A percentile compares a stretch with the other conserved stretches of the same genome.
Evolutionary conservation across 2,888 invertebrate species (phyloP).

Genomic region (Hypselothyrea guttata): DNA sequence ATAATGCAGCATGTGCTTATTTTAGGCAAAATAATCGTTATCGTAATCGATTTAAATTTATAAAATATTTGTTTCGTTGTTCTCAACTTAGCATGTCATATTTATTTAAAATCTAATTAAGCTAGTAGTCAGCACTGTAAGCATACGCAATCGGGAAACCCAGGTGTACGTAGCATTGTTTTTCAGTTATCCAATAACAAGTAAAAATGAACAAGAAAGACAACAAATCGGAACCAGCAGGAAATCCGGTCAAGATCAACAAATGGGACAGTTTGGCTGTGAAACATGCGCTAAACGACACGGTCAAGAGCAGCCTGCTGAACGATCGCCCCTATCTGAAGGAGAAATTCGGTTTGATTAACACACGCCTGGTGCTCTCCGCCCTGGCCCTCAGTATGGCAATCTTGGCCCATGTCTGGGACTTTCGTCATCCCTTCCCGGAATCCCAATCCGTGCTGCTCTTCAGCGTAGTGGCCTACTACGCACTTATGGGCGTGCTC

Average conservation of each 20-base stretch:
- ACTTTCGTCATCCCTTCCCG: slow-evolving; percentile 97
- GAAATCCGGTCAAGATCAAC: slow-evolving; percentile 92
- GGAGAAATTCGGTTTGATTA: slow-evolving; percentile 95
- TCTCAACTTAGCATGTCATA: too few species aligned
- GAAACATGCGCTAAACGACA: slow-evolving; percentile 99
- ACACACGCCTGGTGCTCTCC: slow-evolving; percentile 94
- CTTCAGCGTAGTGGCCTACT: slow-evolving; percentile 92
- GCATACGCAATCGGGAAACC: too few species aligned
- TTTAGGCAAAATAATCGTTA: too few species aligned
- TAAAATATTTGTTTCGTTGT: too few species aligned
- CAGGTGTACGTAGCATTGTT: too few species aligned
- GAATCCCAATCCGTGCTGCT: slow-evolving; percentile 92
- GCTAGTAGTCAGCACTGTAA: too few species aligned
- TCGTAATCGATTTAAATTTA: too few species aligned
- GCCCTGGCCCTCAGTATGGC: slow-evolving; percentile 96
- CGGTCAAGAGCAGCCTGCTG: slow-evolving; percentile 95
- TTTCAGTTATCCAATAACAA: too few species aligned
- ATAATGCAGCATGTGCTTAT: too few species aligned
- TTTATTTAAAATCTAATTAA: too few species aligned
- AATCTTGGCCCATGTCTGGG: slow-evolving; percentile 96
- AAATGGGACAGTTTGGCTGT: slow-evolving; percentile 99
- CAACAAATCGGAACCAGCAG: too few species aligned
- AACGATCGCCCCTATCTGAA: slow-evolving; percentile 90
- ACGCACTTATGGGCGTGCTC: slow-evolving; percentile 94
- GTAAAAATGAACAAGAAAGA: too few species aligned